These are phyloP conservation scores for Tauraco hartlaubi DNA, from an alignment of 2,797 vertebrate species.

Conservation along the genomic window DNA sequence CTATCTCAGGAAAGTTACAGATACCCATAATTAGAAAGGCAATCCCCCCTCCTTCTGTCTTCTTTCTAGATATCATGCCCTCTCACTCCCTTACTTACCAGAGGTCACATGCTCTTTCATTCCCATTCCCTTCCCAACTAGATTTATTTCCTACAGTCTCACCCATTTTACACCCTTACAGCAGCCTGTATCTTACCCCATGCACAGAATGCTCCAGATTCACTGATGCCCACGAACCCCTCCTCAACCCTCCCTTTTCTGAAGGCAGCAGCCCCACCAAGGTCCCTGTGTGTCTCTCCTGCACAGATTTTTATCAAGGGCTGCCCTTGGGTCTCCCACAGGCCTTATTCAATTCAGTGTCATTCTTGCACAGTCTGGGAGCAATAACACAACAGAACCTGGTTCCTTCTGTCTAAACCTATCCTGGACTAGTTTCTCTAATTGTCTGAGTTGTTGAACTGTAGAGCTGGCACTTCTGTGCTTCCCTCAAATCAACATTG, in stretches of 20 bases:
- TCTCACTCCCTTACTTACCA: background rate
- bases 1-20: slow-evolving; percentile 53
- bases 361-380: background rate
- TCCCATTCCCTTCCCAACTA: background rate
- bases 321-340: background rate
- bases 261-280: background rate
- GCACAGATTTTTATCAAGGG: background rate
- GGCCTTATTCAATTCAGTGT: background rate
- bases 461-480: background rate
- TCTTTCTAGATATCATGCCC: background rate
- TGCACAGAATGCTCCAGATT: background rate
- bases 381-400: background rate
- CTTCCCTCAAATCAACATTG: background rate
- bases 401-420: background rate
- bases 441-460: background rate
- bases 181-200: background rate
- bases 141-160: background rate
- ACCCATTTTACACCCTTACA: background rate
- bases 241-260: background rate
- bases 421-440: background rate
- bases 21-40: slow-evolving; percentile 63
- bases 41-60: slow-evolving; percentile 44
- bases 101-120: background rate
- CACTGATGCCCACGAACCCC: background rate
- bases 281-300: background rate